Percentiles rank a stretch among this genome's conserved stretches.
These are phyloP conservation scores for Silurus asotus DNA, from an alignment of 2,113 vertebrate genomes.

Conservation along the genomic window DNA sequence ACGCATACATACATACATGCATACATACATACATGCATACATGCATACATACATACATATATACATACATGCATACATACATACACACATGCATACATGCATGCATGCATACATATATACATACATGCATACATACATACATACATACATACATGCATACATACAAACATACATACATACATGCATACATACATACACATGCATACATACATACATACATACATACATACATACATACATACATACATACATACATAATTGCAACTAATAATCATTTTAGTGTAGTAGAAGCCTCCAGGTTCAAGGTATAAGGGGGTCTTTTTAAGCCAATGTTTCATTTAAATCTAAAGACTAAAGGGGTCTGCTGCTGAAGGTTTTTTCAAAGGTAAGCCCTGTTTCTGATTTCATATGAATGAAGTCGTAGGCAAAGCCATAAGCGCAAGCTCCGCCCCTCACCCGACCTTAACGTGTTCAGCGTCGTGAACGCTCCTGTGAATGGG, in stretches of 20 bases:
- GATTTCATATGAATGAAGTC: conserved; percentile 15
- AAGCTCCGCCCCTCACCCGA: conserved; percentile 6
- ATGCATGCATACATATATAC: no score
- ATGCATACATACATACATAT: no score
- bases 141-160: no score
- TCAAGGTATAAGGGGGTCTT: neutral
- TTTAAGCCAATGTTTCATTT: neutral
- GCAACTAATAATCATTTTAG: neutral
- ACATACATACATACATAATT: neutral
- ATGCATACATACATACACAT: no score
- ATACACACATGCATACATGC: no score
- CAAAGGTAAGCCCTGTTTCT: neutral
- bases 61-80: no score
- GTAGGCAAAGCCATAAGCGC: neutral
- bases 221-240: neutral
- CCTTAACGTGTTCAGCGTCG: neutral
- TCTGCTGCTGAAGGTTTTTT: neutral
- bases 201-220: no score
- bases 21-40: no score
- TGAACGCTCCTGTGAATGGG: neutral
- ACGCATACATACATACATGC: no score
- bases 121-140: no score
- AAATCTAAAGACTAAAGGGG: no score
- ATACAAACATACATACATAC: no score
- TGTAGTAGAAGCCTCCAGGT: neutral